These are phyloP conservation scores for Masticophis lateralis DNA, from an alignment of 2,797 vertebrate genomes.

Conservation along the genomic window DNA sequence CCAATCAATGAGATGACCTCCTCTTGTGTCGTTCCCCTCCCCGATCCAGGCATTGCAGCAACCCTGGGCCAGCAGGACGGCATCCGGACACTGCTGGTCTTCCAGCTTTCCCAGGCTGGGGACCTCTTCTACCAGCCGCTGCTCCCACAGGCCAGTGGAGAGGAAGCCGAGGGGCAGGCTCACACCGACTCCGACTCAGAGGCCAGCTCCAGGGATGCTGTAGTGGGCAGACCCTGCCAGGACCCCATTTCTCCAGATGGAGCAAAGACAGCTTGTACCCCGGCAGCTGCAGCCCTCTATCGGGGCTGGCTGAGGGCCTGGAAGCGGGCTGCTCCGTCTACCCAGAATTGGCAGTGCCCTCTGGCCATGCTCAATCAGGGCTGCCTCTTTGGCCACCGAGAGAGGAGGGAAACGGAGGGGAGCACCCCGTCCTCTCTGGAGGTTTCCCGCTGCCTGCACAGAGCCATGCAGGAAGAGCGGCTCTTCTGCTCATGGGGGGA, in stretches of 20 bases:
- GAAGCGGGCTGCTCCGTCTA: rapidly evolving
- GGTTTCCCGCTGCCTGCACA: background rate
- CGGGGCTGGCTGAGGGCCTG: conserved; percentile 56
- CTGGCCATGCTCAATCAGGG: conserved; percentile 49
- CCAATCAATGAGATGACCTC: no score
- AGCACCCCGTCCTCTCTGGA: background rate
- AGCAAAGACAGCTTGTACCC: background rate
- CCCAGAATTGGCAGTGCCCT: rapidly evolving
- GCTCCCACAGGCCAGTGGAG: background rate
- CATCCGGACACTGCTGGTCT: conserved; percentile 69
- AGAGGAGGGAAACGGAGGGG: rapidly evolving
- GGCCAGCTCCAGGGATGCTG: background rate
- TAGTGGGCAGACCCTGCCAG: rapidly evolving
- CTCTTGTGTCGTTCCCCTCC: no score
- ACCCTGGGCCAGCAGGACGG: background rate
- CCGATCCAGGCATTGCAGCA: conserved; percentile 74
- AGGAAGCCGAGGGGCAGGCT: rapidly evolving
- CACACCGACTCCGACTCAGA: rapidly evolving
- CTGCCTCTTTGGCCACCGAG: conserved; percentile 37
- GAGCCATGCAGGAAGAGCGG: conserved; percentile 53
- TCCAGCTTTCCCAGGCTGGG: conserved; percentile 84
- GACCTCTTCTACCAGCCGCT: conserved; percentile 88
- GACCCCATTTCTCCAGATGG: background rate
- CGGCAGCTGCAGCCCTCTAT: conserved; percentile 22
- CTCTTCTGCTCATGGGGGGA: conserved; percentile 12